phyloP scores from a whole-genome alignment of 2,888 invertebrate species.

The Cheilosia scutellata region DNA sequence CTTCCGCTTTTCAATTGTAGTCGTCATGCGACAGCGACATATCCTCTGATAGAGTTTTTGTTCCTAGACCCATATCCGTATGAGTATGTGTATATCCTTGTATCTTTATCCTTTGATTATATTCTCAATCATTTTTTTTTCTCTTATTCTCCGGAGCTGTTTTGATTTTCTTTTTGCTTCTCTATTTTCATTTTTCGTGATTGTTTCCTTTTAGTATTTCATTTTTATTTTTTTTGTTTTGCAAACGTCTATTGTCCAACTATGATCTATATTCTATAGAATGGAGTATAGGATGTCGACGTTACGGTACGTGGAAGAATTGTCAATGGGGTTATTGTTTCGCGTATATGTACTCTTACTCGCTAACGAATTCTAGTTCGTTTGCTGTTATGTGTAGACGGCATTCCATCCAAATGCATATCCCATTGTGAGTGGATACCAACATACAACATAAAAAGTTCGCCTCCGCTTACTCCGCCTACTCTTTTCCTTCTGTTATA shows the following conservation, averaged over 20 bases:
- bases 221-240: constrained; percentile 12
- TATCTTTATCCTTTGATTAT: constrained; percentile 71
- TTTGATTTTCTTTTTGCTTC: constrained; percentile 43
- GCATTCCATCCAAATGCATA: constrained; percentile 58
- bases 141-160: constrained; percentile 24
- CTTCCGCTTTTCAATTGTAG: constrained; percentile 61
- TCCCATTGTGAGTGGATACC: constrained; percentile 44
- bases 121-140: constrained; percentile 60
- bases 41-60: constrained; percentile 16
- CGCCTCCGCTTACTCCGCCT: constrained; percentile 33
- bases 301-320: constrained; percentile 68
- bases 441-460: constrained; percentile 8
- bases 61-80: not conserved
- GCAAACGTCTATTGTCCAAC: constrained; percentile 67
- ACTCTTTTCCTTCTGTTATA: constrained; percentile 2
- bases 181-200: constrained; percentile 68
- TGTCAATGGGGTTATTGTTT: constrained; percentile 75
- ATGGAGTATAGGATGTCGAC: constrained; percentile 60
- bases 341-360: constrained; percentile 34
- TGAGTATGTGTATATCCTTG: constrained; percentile 35
- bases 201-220: constrained; percentile 59
- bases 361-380: constrained; percentile 30
- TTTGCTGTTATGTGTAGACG: constrained; percentile 22
- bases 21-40: constrained; percentile 37
- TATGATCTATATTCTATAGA: not conserved